Base-by-base conservation (phyloP, 2,888 invertebrate species). In the Diloba caeruleocephala region DNA sequence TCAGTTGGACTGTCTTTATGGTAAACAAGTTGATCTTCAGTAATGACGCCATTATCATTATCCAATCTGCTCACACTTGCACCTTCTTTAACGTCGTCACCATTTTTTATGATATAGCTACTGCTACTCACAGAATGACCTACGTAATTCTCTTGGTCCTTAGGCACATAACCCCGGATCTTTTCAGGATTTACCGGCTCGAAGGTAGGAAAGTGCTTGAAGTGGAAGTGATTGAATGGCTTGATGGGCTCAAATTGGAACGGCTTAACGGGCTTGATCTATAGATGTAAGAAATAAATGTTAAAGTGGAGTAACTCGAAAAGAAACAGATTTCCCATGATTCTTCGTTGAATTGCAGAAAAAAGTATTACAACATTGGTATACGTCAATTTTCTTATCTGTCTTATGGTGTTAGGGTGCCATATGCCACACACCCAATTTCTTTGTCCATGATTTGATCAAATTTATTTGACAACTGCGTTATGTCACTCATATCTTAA, bases 1-100 rank as follows among this genome's bases (percentile, higher is more conserved):
- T 10, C 1, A 29, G 14, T 1, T 9, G 10, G 3, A 8, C 8
- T 31, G 29, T 9, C 33, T 1, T 52, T 23, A 2, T 12, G 3
- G 23, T 31, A 57, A 29, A 3, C 32, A 12, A 34, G 0, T 1
- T 38, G 33, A 12, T 52, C 8, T 34, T 52, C 21, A 0, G 42
- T 10, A 0, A 72, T 42, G 0, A 10, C 3, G 1, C 71, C 71
- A 2, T 72, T 67, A 7, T 51, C 8, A 13, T 71, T 72, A 0
- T 13, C 26, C 0, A 64, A 3, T 0, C 2, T 25, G 14, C 7
- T 29, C 4, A 21, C 1, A 29, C n/a, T 32, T 0, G 42, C 70
- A 2, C 41, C 59, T 26, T 55, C 25, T 2, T n/a, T 34, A 9
- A n/a, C n/a, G n/a, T 55, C 9, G 1, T 29, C 1, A 1, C 71